Evolutionary conservation across 2,797 vertebrate species (phyloP), one percentile per base, ranked within the genome.

Genomic region (Adelosebastes latens): DNA sequence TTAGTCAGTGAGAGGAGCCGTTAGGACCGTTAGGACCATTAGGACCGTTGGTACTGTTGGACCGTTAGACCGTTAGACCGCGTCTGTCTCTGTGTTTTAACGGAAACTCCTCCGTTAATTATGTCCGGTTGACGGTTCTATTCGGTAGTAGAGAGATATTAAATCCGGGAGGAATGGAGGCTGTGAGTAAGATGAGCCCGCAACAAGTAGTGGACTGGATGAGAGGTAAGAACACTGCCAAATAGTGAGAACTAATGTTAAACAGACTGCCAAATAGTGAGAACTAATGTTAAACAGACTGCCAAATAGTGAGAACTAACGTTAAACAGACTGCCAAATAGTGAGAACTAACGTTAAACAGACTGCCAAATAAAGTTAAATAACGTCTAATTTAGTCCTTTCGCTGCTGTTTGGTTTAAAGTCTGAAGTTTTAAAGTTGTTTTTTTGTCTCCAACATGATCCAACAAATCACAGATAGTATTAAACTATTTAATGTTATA

Each of bases 131-230:
- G 52, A 61, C 58, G 14, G n/a, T 3, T 71, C 8, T 0, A 22
- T 1, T 8, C 42, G 34, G 20, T 16, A 4, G 8, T 25, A 25
- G 25, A 25, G 25, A 25, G 25, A 25, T 25, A 25, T 29, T 56
- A 16, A 32, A 32, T 2, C n/a, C 16, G 13, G 46, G 22, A 79
- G 81, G 32, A 25, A 96, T 96, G 95, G 95, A 96, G 71, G 71
- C 94, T 3, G 92, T 95, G 65, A 93, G 89, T 3, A 73, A 84
- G 72, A 96, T 95, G 95, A 94, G 49, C 9, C 79, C 94, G 59
- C 90, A 88, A 49, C 94, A 95, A 86, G 95, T 96, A 79, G 83
- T 77, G 62, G 89, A 93, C 36, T 96, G 95, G 95, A 94, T 96
- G 90, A 92, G 85, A 93, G 95, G 95, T 96, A 75, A 75, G 39